Base-by-base conservation (phyloP, 2,888 invertebrate genomes). In the Diarsia mendica region DNA sequence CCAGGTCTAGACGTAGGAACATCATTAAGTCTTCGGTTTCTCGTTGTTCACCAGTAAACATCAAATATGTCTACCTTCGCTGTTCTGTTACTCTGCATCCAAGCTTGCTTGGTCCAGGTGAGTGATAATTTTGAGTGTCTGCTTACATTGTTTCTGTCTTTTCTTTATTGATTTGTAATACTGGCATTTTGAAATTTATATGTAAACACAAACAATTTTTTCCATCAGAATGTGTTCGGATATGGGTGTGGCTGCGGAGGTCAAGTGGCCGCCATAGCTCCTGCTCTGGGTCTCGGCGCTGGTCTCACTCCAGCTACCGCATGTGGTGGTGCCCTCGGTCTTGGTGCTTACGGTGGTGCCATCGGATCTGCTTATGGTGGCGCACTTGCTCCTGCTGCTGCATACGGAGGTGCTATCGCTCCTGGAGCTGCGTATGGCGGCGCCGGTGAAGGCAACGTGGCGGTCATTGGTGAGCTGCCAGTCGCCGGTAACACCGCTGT, bases 361-460 rank as follows among this genome's bases (percentile, higher is more conserved):
- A 28, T 60, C 3, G 58, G 58, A 28, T 18, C 58, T 60, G 28
- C 4, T 28, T 60, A 33, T 18, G 58, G 58, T 60, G 18, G 58
- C 58, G 58, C 58, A 18, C 4, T 60, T 33, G 18, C 18, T 33
- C 58, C 58, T 60, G 58, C 58, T 58, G 28, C 58, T 33, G 28
- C 1, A 0, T 33, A 13, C 3, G 79, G 79, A 11, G 78, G 69
- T 28, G 60, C 51, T 9, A 8, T 66, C 1, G 72, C 13, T 49
- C 23, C 53, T 44, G 67, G 58, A 18, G 55, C 68, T 15, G 71
- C 67, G 33, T 81, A 75, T 63, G 75, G 72, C 1, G 82, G 82
- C 11, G 10, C 13, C 28, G 92, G 92, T 5, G 90, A 91, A 73
- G 92, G 92, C 1, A 84, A 88, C 23, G 77, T 92, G 66, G 83